Evolutionary conservation across 2,888 invertebrate genomes (phyloP).

Genomic region (Synergus gifuensis): DNA sequence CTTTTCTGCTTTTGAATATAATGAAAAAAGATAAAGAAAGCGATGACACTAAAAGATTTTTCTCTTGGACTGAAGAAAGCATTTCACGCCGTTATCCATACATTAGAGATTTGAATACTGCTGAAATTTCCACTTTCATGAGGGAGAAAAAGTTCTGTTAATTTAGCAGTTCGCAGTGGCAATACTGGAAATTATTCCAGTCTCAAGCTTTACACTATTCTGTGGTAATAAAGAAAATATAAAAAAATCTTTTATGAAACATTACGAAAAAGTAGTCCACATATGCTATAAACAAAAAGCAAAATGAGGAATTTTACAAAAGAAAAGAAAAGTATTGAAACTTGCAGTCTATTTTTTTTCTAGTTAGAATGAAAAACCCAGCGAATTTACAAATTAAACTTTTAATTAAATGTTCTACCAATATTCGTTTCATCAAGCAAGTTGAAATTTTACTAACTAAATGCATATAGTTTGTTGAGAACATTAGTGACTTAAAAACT

Average conservation of each 20-base stretch:
- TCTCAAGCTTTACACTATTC: background rate
- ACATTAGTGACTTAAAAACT: background rate
- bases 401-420: background rate
- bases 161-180: background rate
- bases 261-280: background rate
- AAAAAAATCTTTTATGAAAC: background rate
- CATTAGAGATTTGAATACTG: background rate
- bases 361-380: no score
- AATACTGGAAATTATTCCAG: background rate
- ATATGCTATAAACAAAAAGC: background rate
- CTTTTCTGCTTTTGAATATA: conserved; percentile 11
- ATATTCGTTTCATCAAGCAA: background rate
- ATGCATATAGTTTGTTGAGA: background rate
- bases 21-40: background rate
- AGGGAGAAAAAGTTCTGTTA: background rate
- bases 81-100: background rate
- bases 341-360: background rate
- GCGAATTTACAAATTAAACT: background rate
- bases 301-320: background rate
- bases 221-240: background rate
- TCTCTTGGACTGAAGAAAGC: background rate
- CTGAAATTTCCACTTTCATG: background rate
- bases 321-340: background rate
- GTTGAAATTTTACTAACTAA: background rate
- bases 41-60: background rate